These are phyloP conservation scores for Drosophila nebulosa DNA, from an alignment of 1,140 invertebrate species.

Conservation along the genomic window DNA sequence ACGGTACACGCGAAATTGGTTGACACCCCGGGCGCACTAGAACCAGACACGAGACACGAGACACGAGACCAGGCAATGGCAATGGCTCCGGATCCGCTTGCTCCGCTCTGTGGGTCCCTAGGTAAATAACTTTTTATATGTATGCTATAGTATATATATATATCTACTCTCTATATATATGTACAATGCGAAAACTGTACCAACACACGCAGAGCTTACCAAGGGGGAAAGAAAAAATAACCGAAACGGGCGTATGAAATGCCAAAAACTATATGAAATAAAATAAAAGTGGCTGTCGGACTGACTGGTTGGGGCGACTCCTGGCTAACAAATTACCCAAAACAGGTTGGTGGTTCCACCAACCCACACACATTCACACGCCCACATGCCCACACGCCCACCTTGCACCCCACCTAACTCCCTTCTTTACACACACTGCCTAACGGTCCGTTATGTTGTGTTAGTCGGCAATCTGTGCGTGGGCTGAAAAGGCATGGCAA, in stretches of 20 bases:
- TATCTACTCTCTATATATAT: constrained; percentile 9
- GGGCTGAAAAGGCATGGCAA: constrained; percentile 49
- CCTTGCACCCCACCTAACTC: constrained; percentile 1
- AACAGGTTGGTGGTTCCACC: constrained; percentile 51
- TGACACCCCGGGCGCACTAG: constrained; percentile 65
- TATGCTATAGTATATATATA: constrained; percentile 1
- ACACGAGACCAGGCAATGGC: constrained; percentile 19
- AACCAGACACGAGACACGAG: constrained; percentile 40
- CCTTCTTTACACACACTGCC: constrained; percentile 18
- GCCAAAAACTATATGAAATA: constrained; percentile 75
- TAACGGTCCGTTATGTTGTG: constrained; percentile 33
- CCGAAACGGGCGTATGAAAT: constrained; percentile 44
- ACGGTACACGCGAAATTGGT: constrained; percentile 69
- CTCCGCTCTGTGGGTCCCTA: constrained; percentile 46
- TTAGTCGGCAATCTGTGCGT: constrained; percentile 28
- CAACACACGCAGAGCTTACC: constrained; percentile 55
- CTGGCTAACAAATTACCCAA: constrained; percentile 72
- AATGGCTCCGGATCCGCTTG: constrained; percentile 28
- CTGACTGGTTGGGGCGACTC: constrained; percentile 21
- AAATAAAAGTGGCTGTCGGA: constrained; percentile 65
- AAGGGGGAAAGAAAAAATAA: constrained; percentile 4
- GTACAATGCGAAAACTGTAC: constrained; percentile 64
- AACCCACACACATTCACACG: constrained; percentile 21
- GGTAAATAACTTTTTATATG: constrained; percentile 64
- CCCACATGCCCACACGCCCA: constrained; percentile 1